Conservation (phyloP, 2,113 vertebrate species). For the Melanerpes formicivorus region DNA sequence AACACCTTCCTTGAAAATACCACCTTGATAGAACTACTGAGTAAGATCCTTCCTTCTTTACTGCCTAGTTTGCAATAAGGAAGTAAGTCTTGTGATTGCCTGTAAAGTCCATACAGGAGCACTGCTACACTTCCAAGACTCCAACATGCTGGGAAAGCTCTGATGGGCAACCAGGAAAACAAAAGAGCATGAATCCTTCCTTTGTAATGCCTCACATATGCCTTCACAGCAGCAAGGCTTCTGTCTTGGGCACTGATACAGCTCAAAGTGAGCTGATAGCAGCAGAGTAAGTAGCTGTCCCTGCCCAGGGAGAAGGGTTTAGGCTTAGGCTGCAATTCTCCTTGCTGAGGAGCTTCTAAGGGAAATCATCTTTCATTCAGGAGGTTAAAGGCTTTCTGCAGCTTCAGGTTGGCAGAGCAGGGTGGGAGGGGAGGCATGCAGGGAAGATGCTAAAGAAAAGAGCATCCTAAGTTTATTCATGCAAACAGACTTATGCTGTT, state of each 20-base stretch:
- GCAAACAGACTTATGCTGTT: not conserved
- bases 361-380: not conserved
- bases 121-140: not conserved
- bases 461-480: not conserved
- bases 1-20: not conserved
- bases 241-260: not conserved
- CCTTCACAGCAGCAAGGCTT: not conserved
- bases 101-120: not conserved
- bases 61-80: not conserved
- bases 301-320: not conserved
- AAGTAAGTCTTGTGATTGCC: not conserved
- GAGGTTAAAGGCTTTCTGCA: not conserved
- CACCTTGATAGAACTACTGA: not conserved
- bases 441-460: not conserved
- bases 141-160: not conserved
- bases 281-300: not conserved
- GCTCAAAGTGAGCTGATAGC: not conserved
- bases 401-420: not conserved
- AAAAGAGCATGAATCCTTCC: not conserved
- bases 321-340: not conserved
- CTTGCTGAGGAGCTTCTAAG: not conserved
- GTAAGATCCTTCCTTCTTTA: not conserved
- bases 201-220: fast-evolving
- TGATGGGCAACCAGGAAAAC: not conserved
- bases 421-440: fast-evolving